phyloP scores from a whole-genome alignment of 2,888 invertebrate species.

The Horisme vitalbata region DNA sequence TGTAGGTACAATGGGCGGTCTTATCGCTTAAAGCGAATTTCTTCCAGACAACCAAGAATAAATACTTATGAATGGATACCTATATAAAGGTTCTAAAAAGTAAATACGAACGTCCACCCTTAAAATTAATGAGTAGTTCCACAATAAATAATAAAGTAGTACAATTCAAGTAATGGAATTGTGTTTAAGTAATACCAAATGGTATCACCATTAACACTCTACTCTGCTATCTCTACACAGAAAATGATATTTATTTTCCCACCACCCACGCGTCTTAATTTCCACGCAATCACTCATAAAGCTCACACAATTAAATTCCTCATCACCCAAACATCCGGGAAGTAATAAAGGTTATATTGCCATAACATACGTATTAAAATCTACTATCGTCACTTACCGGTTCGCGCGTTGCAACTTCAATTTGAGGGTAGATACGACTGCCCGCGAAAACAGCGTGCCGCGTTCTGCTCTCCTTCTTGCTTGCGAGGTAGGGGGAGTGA shows the following conservation, averaged over 20 bases:
- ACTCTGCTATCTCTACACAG: too few species aligned
- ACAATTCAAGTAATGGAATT: too few species aligned
- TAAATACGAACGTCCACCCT: too few species aligned
- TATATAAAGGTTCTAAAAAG: too few species aligned
- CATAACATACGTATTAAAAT: conserved; percentile 26
- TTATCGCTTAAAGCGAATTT: too few species aligned
- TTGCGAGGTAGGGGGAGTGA: conserved; percentile 7
- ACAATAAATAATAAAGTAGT: too few species aligned
- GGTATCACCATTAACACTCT: too few species aligned
- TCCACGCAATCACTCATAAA: conserved; percentile 1
- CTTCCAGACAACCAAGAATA: too few species aligned
- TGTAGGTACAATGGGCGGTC: too few species aligned
- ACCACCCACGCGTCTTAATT: conserved; percentile 1
- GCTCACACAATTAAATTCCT: conserved; percentile 7
- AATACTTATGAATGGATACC: too few species aligned
- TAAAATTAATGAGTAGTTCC: too few species aligned
- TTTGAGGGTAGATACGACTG: conserved; percentile 48
- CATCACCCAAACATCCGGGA: conserved; percentile 17
- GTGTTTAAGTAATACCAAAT: too few species aligned
- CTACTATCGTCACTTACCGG: conserved; percentile 60
- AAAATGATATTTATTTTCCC: neutral
- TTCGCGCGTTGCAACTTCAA: conserved; percentile 57
- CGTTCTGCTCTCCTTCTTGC: conserved; percentile 43
- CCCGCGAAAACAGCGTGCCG: conserved; percentile 57
- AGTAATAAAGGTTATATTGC: conserved; percentile 21